These are phyloP conservation scores for Corbicula japonica DNA, from an alignment of 2,888 invertebrate species.

Conservation along the genomic window DNA sequence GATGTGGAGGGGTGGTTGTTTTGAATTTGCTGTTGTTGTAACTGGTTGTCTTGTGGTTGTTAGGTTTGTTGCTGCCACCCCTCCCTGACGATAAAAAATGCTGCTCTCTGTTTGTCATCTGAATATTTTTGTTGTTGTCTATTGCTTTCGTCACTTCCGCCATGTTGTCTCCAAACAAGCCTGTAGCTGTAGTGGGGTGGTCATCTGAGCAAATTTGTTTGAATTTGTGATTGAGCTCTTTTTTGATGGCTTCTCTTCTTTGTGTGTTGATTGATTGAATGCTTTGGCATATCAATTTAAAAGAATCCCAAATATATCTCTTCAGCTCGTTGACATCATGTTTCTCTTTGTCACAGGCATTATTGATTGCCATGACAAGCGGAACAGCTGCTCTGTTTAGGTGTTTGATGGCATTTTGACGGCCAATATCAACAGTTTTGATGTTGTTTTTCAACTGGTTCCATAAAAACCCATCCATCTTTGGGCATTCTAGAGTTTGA, in stretches of 20 bases:
- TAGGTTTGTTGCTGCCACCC: too few relatives aligned
- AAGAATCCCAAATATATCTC: slow-evolving; percentile 11
- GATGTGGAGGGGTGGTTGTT: not conserved
- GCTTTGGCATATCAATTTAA: slow-evolving; percentile 11
- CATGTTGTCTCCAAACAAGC: slow-evolving; percentile 31
- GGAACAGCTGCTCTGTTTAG: not conserved
- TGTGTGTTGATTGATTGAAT: slow-evolving; percentile 1
- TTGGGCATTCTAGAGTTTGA: slow-evolving; percentile 6
- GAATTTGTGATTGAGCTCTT: slow-evolving; percentile 14
- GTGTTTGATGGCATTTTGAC: not conserved
- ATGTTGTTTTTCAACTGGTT: not conserved
- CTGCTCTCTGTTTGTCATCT: not conserved
- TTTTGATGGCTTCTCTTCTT: slow-evolving; percentile 13
- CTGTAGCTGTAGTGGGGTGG: not conserved
- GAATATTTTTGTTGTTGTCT: not conserved
- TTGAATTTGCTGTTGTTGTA: not conserved
- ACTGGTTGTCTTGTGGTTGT: too few relatives aligned
- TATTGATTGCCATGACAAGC: not conserved
- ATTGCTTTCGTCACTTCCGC: slow-evolving; percentile 4
- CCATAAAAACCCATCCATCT: slow-evolving; percentile 15
- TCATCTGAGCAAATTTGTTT: slow-evolving; percentile 20
- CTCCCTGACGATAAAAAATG: slow-evolving; percentile 4
- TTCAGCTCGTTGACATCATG: not conserved
- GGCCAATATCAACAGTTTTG: slow-evolving; percentile 8
- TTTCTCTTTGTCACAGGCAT: not conserved